Evolutionary conservation across 2,797 vertebrate species (phyloP), one percentile per base, ranked within the genome.

Genomic region (Taenioides sp.): DNA sequence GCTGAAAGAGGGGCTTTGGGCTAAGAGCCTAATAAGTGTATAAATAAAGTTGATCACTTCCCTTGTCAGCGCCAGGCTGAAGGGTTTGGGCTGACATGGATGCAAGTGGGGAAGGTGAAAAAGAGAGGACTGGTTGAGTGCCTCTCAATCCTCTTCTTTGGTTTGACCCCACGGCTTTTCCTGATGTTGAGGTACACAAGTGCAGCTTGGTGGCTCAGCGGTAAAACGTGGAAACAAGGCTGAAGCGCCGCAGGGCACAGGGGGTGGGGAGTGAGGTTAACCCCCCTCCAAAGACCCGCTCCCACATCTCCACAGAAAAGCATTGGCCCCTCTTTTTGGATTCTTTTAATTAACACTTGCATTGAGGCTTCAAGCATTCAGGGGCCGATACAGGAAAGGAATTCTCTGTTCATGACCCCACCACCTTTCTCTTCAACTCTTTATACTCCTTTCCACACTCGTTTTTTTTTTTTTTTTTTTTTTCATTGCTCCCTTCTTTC

Each of bases 321-420:
- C 88, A 86, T 84, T 82, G 87, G 89, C 91, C 90, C 91, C 88
- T 93, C 92, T 93, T 92, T 93, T 93, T 94, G 92, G 92, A 94
- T 93, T 94, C 92, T 93, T 94, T 94, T 95, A 94, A 95, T 95
- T 94, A 95, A 94, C 93, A 93, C 93, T 93, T 92, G 92, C 94
- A 93, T 93, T 94, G 92, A 94, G 87, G 85, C 82, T 85, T 75
- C 77, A 76, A 86, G 91, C 87, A 91, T 86, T 85, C 85, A 90
- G 84, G 64, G 83, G 87, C 83, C 54, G 76, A 92, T 87, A 88
- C 85, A 88, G 87, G 91, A 86, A 88, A 91, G 90, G 84, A 89
- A 92, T 89, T 88, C 89, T 87, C 83, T 88, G 80, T 85, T 77
- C 78, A 81, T 43, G 49, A 66, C 49, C 65, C 49, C 23, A 27